Conservation (phyloP, 2,888 invertebrate species). For the Diachrysia chrysitis region DNA sequence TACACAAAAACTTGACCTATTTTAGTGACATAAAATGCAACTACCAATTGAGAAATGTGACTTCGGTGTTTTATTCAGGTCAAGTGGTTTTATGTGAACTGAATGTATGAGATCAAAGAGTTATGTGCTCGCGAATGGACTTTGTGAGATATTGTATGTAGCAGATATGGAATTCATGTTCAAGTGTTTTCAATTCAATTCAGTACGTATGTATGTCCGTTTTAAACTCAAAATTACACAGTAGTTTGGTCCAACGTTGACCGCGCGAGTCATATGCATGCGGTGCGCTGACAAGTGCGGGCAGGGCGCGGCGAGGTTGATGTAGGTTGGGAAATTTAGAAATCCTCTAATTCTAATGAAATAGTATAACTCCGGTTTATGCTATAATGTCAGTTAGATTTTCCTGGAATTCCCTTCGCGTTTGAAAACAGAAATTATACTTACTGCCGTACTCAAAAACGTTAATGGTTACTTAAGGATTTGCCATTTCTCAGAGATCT, state of each 20-base stretch:
- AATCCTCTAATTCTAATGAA: conserved; percentile 13
- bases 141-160: conserved; percentile 33
- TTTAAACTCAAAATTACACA: conserved; percentile 29
- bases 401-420: too few relatives aligned
- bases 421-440: neutral
- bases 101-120: conserved; percentile 50
- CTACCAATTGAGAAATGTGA: conserved; percentile 67
- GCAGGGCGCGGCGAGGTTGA: conserved; percentile 20
- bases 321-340: conserved; percentile 28
- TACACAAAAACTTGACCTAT: conserved; percentile 81
- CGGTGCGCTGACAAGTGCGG: conserved; percentile 42
- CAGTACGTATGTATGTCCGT: conserved; percentile 6
- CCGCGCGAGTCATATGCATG: conserved; percentile 49
- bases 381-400: neutral
- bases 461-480: too few relatives aligned
- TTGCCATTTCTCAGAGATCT: too few relatives aligned
- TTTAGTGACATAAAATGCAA: conserved; percentile 71
- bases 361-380: conserved; percentile 5
- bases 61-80: conserved; percentile 59
- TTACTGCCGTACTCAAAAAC: too few relatives aligned
- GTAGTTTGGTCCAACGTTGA: conserved; percentile 23
- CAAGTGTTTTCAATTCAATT: conserved; percentile 13
- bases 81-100: conserved; percentile 54
- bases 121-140: conserved; percentile 30
- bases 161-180: neutral